Base-by-base conservation (phyloP, 2,888 invertebrate genomes). In the Cheilosia vulpina region DNA sequence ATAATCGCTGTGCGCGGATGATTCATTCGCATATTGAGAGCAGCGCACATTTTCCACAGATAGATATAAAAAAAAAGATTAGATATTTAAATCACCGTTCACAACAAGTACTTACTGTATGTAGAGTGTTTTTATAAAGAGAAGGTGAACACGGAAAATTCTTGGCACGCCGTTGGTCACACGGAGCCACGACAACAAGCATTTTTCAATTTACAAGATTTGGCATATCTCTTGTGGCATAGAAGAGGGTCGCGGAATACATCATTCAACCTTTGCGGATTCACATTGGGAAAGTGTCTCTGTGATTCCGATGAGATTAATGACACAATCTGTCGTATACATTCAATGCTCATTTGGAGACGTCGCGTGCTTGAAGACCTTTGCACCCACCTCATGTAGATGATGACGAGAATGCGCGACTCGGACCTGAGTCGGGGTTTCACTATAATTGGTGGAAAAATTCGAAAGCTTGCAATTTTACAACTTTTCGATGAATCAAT, bases 151-250 rank as follows among this genome's bases (percentile, higher is more conserved):
- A 66, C 41, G 63, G 24, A 50, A 82, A 72, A 71, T 84, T 84
- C 58, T 80, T 79, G 84, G 80, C 84, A 80, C 63, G 27, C 62
- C 27, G 53, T 38, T 50, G 53, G 19, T 69, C 63, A 31, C 21
- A 52, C 27, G 45, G 31, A 58, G 27, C 52, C 38, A 65, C 63
- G 69, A 75, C 84, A 80, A 80, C 79, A 80, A 81, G 81, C 57
- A 72, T 77, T 81, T 85, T 85, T 76, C 85, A 85, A 85, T 85
- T 81, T 72, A 81, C 85, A 85, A 72, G 76, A 76, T 81, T 81
- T 58, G 9, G 62, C 13, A 38, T 77, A 66, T 77, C 52, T 66
- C 62, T 68, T 71, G 27, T 71, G 78, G 75, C 85, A 21, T 21
- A 27, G 57, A 41, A 13, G 52, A 17, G 47, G 58, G 45, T 45